A percentile compares a stretch with the other conserved stretches of the same genome.
Evolutionary conservation across 2,113 vertebrate species (phyloP).

Genomic region (Astur gentilis): DNA sequence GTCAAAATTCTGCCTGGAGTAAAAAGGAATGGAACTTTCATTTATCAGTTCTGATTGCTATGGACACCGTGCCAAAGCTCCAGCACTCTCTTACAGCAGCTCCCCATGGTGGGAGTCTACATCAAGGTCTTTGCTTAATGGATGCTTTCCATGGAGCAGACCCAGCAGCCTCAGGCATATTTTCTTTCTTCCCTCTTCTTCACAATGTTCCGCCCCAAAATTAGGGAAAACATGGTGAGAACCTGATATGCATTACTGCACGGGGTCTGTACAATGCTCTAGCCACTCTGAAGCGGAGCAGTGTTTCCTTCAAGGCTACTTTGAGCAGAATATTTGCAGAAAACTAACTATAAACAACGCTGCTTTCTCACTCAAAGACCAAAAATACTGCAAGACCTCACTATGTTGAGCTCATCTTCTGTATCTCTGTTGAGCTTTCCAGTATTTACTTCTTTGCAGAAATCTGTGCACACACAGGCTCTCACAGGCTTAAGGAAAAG

Average conservation of each 20-base stretch:
- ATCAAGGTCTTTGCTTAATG: background rate
- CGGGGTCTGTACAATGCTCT: background rate
- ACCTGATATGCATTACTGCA: background rate
- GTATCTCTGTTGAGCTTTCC: background rate
- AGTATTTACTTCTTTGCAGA: background rate
- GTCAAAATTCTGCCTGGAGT: background rate
- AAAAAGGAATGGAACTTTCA: background rate
- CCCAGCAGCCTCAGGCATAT: background rate
- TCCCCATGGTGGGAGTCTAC: background rate
- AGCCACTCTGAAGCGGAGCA: background rate
- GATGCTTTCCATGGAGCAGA: background rate
- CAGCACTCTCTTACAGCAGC: background rate
- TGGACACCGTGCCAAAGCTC: background rate
- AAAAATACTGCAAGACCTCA: background rate
- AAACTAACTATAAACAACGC: rapidly evolving
- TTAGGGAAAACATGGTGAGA: background rate
- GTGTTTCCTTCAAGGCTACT: background rate
- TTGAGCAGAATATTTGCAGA: background rate
- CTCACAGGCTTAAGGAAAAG: background rate
- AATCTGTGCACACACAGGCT: background rate
- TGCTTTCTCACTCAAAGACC: background rate
- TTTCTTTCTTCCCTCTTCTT: background rate
- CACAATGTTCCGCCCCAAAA: background rate
- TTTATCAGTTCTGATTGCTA: background rate
- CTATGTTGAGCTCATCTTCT: rapidly evolving